These are phyloP conservation scores for Porphyrio hochstetteri DNA, from an alignment of 2,113 vertebrate species.

Conservation along the genomic window DNA sequence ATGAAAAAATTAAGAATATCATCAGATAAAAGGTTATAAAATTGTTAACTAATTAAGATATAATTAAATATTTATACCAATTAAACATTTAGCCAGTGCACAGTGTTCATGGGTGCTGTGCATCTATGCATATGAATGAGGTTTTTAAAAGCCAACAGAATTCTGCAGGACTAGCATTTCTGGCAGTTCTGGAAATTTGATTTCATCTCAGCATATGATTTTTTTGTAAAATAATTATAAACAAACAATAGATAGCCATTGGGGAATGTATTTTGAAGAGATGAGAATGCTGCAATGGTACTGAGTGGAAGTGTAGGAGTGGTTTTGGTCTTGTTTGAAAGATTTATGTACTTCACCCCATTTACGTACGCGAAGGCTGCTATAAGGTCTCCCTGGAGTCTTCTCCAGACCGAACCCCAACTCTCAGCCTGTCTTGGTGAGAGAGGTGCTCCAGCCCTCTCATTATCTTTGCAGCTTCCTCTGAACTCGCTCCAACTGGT, in stretches of 20 bases:
- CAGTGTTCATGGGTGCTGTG: not conserved
- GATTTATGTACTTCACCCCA: not conserved
- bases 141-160: not conserved
- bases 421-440: too few relatives aligned
- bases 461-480: too few relatives aligned
- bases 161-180: not conserved
- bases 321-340: not conserved
- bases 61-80: not conserved
- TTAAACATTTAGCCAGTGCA: not conserved
- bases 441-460: too few relatives aligned
- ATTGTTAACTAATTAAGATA: not conserved
- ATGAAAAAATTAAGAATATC: not conserved
- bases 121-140: not conserved
- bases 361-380: too few relatives aligned
- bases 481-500: too few relatives aligned
- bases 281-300: not conserved
- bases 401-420: too few relatives aligned
- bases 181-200: not conserved
- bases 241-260: not conserved
- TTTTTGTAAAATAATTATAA: not conserved
- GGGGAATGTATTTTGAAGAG: not conserved
- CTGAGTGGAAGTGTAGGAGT: not conserved
- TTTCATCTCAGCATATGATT: not conserved
- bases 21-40: not conserved
- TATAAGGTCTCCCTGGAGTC: too few relatives aligned